Evolutionary conservation across 2,888 invertebrate species (phyloP), one percentile per base, ranked within the genome.

Genomic region (Drymonia ruficornis): DNA sequence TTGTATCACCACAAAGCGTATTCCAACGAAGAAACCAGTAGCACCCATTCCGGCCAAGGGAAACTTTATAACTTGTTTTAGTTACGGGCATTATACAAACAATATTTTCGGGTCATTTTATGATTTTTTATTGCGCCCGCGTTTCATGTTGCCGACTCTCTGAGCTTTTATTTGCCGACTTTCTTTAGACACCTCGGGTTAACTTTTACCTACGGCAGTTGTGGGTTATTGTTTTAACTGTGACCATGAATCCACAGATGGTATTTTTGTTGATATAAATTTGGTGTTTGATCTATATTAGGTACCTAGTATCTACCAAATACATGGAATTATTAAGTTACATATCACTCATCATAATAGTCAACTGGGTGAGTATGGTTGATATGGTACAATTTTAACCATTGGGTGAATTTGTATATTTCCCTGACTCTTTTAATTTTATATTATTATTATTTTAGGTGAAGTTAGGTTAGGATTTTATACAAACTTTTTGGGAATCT

Each of bases 31-130:
- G 56, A 66, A 67, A 69, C 83, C 87, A 78, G 89, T 87, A 90
- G 89, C 87, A 73, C 83, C 79, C 81, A 79, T 76, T 67, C 62
- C 55, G 68, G 70, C 74, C 66, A 65, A 67, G 63, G 62, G 68
- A 74, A 77, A 67, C 67, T 80, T 81, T 84, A 82, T 71, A 74
- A 70, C 75, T 61, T 56, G 55, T 63, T 71, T 71, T 71, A 63
- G 66, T 69, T 65, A 71, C 67, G 68, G 71, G 60, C 58, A 73
- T 76, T 74, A 71, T 53, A 65, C 65, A 77, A 76, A 83, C 81
- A 84, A 83, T 80, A 72, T 78, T 81, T 80, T 81, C 70, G 83
- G 72, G 81, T 77, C 75, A 81, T 78, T 86, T 86, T 86, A 84
- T 78, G 80, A 77, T 81, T 83, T 70, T 87, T 87, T 87, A 89